A percentile compares a stretch with the other conserved stretches of the same genome.
These are phyloP conservation scores for Hormiphora californensis DNA, from an alignment of 37 sponge, comb jelly and placozoan species.

Conservation along the genomic window DNA sequence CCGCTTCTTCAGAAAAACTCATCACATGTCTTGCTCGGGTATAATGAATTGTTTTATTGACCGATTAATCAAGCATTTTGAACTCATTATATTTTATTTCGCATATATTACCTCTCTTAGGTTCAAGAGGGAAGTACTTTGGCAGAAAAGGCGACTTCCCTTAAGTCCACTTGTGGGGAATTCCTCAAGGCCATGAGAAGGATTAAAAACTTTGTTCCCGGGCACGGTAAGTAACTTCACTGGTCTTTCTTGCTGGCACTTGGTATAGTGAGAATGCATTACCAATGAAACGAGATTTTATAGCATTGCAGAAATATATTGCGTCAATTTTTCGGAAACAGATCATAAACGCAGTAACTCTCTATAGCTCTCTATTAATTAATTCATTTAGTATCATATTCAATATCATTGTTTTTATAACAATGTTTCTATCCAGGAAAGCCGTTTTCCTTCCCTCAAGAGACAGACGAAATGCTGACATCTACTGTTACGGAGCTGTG, in stretches of 20 bases:
- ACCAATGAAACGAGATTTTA: too few relatives aligned
- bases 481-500: not conserved
- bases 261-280: too few relatives aligned
- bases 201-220: conserved; percentile 49
- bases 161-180: not conserved
- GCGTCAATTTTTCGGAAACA: not conserved
- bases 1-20: not conserved
- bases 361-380: not conserved
- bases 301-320: not conserved
- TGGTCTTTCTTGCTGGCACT: too few relatives aligned
- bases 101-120: too few relatives aligned
- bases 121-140: not conserved
- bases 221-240: not conserved
- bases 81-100: too few relatives aligned
- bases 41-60: too few relatives aligned
- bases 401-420: not conserved
- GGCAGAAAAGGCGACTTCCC: not conserved
- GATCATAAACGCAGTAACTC: not conserved
- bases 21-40: not conserved
- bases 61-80: too few relatives aligned
- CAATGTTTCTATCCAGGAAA: not conserved
- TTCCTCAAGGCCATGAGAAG: conserved; percentile 34
- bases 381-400: not conserved
- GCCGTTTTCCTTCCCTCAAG: conserved; percentile 41
- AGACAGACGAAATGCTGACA: conserved; percentile 10